A percentile compares a stretch with the other conserved stretches of the same genome.
Conservation (phyloP, 2,888 invertebrate species). For the Kryphioiulus occultus region DNA sequence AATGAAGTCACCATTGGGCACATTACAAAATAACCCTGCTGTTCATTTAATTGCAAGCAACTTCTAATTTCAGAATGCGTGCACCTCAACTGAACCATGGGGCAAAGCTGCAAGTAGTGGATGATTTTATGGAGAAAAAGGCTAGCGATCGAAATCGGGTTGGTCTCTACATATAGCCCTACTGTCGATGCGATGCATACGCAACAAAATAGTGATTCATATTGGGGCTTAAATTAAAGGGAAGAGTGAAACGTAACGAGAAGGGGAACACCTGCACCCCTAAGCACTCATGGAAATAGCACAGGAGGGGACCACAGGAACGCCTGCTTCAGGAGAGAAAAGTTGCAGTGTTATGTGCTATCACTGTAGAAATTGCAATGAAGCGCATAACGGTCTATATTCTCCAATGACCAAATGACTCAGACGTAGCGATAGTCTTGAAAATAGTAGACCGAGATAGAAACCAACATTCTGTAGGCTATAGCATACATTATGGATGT, state of each 20-base stretch:
- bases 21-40: too few species aligned
- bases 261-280: constrained; percentile 14
- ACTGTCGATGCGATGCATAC: too few species aligned
- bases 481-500: background rate
- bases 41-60: too few species aligned
- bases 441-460: background rate
- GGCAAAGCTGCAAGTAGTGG: background rate
- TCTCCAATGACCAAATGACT: background rate
- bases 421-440: background rate
- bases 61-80: too few species aligned
- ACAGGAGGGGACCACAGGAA: background rate
- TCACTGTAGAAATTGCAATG: background rate
- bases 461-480: background rate
- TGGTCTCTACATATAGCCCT: background rate
- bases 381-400: background rate
- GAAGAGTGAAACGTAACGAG: background rate
- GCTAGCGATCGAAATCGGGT: background rate
- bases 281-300: background rate
- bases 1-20: too few species aligned
- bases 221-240: background rate
- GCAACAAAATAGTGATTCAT: background rate
- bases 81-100: too few species aligned
- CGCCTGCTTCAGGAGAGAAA: background rate
- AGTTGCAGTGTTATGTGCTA: background rate
- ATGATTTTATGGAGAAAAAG: background rate